Percentiles rank a stretch among this genome's conserved stretches.
Conservation (phyloP, 1,140 invertebrate genomes). For the Teleopsis dalmanni region DNA sequence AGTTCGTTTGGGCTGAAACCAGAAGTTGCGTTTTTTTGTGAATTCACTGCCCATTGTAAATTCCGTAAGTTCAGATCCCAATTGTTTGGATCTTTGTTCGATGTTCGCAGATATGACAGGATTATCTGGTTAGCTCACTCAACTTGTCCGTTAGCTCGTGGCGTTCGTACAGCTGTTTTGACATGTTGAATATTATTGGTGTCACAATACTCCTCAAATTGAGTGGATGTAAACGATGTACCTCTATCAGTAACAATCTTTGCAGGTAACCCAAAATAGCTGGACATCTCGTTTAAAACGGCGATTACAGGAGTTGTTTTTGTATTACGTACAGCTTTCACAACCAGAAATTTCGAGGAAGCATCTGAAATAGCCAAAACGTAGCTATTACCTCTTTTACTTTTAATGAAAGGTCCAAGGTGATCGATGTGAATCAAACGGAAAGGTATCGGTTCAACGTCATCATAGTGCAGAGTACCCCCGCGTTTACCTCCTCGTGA, state of each 20-base stretch:
- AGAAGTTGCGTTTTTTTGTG: not conserved
- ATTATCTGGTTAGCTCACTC: slow-evolving; percentile 18
- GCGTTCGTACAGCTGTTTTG: slow-evolving; percentile 28
- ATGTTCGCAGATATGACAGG: not conserved
- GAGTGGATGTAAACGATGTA: slow-evolving; percentile 24
- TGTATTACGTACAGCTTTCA: slow-evolving; percentile 17
- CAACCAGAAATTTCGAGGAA: slow-evolving; percentile 1
- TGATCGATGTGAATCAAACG: slow-evolving; percentile 3
- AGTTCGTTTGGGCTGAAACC: slow-evolving; percentile 4
- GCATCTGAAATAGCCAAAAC: slow-evolving; percentile 1
- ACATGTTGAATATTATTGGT: slow-evolving; percentile 23
- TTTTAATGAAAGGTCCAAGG: slow-evolving; percentile 1
- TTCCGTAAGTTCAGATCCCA: not conserved
- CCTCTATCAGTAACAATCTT: slow-evolving; percentile 37
- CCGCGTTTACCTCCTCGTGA: not conserved
- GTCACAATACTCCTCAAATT: slow-evolving; percentile 23
- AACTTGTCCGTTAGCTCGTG: slow-evolving; percentile 24
- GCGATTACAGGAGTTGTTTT: slow-evolving; percentile 16
- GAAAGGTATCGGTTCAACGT: not conserved
- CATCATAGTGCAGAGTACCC: not conserved
- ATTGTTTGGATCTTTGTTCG: not conserved
- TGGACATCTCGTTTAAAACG: slow-evolving; percentile 1
- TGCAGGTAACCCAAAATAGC: slow-evolving; percentile 10
- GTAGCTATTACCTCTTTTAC: not conserved
- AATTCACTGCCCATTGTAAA: slow-evolving; percentile 5